Evolutionary conservation across 2,113 vertebrate genomes (phyloP), one percentile per base, ranked within the genome.

Genomic region (Baryphthengus martii): DNA sequence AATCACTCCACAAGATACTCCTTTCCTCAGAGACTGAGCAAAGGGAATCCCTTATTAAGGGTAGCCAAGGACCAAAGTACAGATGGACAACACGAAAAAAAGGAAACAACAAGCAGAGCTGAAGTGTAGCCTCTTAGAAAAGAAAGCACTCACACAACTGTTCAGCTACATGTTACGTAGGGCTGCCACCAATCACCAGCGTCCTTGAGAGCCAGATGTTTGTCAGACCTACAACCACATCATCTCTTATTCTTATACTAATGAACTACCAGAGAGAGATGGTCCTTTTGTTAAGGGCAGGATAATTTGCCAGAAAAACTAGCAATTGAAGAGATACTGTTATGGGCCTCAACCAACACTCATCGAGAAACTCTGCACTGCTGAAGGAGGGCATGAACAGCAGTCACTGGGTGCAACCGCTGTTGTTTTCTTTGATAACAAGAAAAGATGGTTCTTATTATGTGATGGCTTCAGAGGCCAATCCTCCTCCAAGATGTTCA

Each of bases 11-110:
- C 37, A 66, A 88, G 49, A 75, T 8, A n/a, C 21, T 72, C 45
- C 50, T 11, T 76, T 53, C 8, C 35, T 73, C 45, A 29, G 53
- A 95, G 67, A 25, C 8, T 65, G 26, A 81, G 53, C 62, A 90
- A 85, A 94, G 40, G 78, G 53, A 91, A 94, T 85, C 71, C 40
- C 67, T 79, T 76, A 31, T 44, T 55, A 74, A 79, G n/a, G 29
- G 53, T 21, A 85, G 31, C 56, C 68, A 73, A 82, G 62, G 44
- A 85, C 37, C 15, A 16, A 88, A 72, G 74, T 23, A 91, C 26
- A 68, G 62, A n/a, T 58, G 52, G 35, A 84, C 55, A 87, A 72
- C 3, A 4, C 47, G n/a, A 35, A 84, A 84, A 89, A 78, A 31
- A 89, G 71, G 47, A 89, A 84, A 50, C 7, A 79, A 50, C 26